Conservation (phyloP, 2,113 vertebrate species). For the Pseudorasbora parva region DNA sequence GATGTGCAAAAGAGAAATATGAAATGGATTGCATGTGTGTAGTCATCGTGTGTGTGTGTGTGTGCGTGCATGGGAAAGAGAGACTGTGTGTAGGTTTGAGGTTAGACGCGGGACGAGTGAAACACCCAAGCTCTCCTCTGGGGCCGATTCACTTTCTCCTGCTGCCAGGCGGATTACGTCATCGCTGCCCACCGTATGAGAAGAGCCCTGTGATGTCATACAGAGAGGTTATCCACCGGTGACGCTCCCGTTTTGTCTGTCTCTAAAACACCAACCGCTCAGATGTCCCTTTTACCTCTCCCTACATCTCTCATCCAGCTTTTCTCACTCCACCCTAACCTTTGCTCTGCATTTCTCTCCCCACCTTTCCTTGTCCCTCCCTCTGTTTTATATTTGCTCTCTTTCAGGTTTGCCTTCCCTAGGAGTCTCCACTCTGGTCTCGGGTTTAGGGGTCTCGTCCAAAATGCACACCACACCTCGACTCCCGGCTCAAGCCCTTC, state of each 20-base stretch:
- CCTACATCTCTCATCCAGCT: slow-evolving; percentile 45
- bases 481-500: background rate
- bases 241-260: slow-evolving; percentile 52
- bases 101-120: slow-evolving; percentile 57
- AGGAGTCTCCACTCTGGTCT: slow-evolving; percentile 26
- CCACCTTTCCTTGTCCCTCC: slow-evolving; percentile 39
- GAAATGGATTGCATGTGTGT: background rate
- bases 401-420: slow-evolving; percentile 32
- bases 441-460: slow-evolving; percentile 41
- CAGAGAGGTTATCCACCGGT: slow-evolving; percentile 58
- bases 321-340: slow-evolving; percentile 54
- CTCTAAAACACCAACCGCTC: slow-evolving; percentile 44
- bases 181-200: slow-evolving; percentile 55
- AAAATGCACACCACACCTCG: slow-evolving; percentile 42
- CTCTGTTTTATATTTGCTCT: slow-evolving; percentile 36
- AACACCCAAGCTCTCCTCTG: slow-evolving; percentile 54
- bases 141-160: slow-evolving; percentile 64
- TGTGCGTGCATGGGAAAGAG: background rate
- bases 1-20: background rate
- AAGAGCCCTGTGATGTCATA: slow-evolving; percentile 63
- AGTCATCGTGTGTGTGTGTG: background rate
- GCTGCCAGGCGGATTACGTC: slow-evolving; percentile 56
- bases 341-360: slow-evolving; percentile 47
- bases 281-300: slow-evolving; percentile 39
- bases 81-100: slow-evolving; percentile 54